A percentile compares a stretch with the other conserved stretches of the same genome.
phyloP scores from a whole-genome alignment of 2,113 vertebrate genomes.

The Chionomys nivalis region DNA sequence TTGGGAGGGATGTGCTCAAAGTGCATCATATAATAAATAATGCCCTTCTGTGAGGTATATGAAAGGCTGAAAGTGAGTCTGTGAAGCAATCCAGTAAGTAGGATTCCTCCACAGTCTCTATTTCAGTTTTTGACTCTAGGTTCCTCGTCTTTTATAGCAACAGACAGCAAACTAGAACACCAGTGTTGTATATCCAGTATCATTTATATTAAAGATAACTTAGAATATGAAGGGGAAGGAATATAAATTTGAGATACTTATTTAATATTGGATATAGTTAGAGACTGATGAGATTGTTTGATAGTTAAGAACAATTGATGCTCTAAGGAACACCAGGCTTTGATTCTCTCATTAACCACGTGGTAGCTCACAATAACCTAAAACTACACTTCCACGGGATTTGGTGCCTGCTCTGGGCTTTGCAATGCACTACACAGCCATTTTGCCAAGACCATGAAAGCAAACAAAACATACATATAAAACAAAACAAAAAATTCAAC shows the following conservation, averaged over 20 bases:
- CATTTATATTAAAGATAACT: neutral
- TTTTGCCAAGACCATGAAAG: neutral
- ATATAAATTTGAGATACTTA: neutral
- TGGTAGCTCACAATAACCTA: neutral
- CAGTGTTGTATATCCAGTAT: neutral
- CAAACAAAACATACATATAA: neutral
- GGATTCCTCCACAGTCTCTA: neutral
- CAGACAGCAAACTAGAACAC: neutral
- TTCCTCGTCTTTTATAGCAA: neutral
- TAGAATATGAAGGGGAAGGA: neutral
- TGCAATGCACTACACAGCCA: neutral
- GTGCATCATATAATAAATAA: neutral
- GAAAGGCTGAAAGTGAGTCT: neutral
- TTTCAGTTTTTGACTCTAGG: neutral
- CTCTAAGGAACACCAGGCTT: too few relatives aligned
- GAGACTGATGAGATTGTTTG: neutral
- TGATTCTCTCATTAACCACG: neutral
- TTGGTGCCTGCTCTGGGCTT: neutral
- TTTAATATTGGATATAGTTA: too few relatives aligned
- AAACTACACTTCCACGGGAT: too few relatives aligned
- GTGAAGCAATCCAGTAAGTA: neutral
- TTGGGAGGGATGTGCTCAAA: neutral
- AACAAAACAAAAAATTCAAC: neutral
- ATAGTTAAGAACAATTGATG: neutral
- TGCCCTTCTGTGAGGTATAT: neutral